Conservation (phyloP, 2,113 vertebrate species). For the Malurus alboscapulatus region DNA sequence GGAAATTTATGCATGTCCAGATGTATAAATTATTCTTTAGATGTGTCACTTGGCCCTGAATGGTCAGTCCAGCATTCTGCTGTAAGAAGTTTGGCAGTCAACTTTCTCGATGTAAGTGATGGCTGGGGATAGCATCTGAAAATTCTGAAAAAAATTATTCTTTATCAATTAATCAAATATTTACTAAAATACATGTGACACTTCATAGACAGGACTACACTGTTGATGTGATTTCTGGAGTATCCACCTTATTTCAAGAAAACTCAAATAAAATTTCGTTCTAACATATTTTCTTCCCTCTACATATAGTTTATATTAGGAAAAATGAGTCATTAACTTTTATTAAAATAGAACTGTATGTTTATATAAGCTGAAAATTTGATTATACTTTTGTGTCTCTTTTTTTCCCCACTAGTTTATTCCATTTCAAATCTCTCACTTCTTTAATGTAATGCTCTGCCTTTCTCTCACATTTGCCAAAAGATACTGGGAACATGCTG, state of each 20-base stretch:
- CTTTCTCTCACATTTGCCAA: neutral
- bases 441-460: neutral
- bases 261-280: neutral
- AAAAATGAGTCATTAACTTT: neutral
- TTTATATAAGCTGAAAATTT: neutral
- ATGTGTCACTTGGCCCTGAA: neutral
- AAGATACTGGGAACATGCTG: neutral
- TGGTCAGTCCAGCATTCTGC: neutral
- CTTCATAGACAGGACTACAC: neutral
- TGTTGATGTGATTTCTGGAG: neutral
- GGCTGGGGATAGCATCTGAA: neutral
- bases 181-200: neutral
- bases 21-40: neutral
- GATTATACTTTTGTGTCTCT: neutral
- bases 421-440: neutral
- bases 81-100: neutral
- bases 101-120: neutral
- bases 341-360: neutral
- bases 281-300: neutral
- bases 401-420: neutral
- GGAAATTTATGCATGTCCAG: neutral
- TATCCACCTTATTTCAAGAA: neutral
- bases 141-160: neutral
- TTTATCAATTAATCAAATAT: neutral
- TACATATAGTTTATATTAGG: neutral